Conservation (phyloP, 2,797 vertebrate species). For the Rhadinocentrus ornatus region DNA sequence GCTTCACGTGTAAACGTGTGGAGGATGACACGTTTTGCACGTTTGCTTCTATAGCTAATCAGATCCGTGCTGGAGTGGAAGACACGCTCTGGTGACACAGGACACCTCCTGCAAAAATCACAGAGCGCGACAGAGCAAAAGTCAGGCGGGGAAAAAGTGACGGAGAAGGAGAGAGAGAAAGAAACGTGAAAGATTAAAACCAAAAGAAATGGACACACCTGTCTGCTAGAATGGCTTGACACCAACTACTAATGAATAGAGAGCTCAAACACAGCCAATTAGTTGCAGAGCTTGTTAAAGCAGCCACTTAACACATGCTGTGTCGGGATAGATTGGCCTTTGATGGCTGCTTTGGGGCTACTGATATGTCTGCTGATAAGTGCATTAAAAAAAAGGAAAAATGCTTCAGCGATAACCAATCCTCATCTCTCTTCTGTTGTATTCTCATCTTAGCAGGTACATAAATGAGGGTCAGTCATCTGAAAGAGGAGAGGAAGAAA, state of each 20-base stretch:
- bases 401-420: constrained; percentile 5
- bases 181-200: constrained; percentile 29
- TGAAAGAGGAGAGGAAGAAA: background rate
- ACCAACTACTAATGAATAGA: constrained; percentile 62
- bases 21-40: constrained; percentile 3
- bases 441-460: constrained; percentile 15
- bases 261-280: constrained; percentile 68
- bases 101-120: constrained; percentile 12
- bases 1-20: background rate
- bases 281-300: constrained; percentile 65
- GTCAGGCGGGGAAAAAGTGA: background rate
- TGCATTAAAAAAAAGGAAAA: constrained; percentile 41
- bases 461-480: constrained; percentile 21
- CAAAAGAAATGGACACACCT: constrained; percentile 41
- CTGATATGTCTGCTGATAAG: constrained; percentile 62
- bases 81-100: constrained; percentile 2
- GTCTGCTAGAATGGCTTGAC: constrained; percentile 41
- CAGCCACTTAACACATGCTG: constrained; percentile 48
- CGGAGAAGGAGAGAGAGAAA: background rate
- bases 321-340: constrained; percentile 65
- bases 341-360: constrained; percentile 59
- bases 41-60: constrained; percentile 35
- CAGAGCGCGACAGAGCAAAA: constrained; percentile 7
- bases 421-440: background rate
- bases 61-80: constrained; percentile 31